phyloP scores from a whole-genome alignment of 2,113 vertebrate genomes.

The Ameiurus melas region DNA sequence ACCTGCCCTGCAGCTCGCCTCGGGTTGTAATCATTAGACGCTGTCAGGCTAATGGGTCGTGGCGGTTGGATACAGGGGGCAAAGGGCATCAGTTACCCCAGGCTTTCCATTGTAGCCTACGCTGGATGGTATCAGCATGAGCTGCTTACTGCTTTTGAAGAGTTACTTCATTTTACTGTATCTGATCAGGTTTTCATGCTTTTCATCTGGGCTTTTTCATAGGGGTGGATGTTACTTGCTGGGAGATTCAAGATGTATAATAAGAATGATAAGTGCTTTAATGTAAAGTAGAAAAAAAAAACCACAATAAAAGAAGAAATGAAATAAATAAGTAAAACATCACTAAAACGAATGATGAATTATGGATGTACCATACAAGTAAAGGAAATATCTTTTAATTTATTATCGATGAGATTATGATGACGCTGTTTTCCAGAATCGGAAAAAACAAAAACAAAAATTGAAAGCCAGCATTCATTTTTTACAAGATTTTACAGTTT shows the following conservation, averaged over 20 bases:
- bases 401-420: conserved; percentile 4
- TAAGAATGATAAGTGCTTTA: not conserved
- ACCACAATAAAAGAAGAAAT: not conserved
- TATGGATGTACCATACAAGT: not conserved
- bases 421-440: not conserved
- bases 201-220: not conserved
- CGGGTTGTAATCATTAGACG: conserved; percentile 62
- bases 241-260: not conserved
- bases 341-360: not conserved
- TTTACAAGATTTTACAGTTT: not conserved
- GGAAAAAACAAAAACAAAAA: too few relatives aligned
- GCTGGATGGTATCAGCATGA: conserved; percentile 58
- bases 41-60: conserved; percentile 59
- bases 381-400: not conserved
- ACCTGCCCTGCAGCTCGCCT: conserved; percentile 56
- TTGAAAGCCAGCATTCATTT: not conserved
- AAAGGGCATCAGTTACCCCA: conserved; percentile 62
- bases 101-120: conserved; percentile 59
- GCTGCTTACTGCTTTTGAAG: conserved; percentile 21
- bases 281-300: not conserved
- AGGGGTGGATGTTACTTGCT: not conserved
- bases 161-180: not conserved
- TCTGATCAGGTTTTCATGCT: not conserved
- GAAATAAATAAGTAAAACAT: not conserved
- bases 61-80: conserved; percentile 62